Evolutionary conservation across 2,797 vertebrate genomes (phyloP), one percentile per base, ranked within the genome.

Genomic region (Pipistrellus nathusii): DNA sequence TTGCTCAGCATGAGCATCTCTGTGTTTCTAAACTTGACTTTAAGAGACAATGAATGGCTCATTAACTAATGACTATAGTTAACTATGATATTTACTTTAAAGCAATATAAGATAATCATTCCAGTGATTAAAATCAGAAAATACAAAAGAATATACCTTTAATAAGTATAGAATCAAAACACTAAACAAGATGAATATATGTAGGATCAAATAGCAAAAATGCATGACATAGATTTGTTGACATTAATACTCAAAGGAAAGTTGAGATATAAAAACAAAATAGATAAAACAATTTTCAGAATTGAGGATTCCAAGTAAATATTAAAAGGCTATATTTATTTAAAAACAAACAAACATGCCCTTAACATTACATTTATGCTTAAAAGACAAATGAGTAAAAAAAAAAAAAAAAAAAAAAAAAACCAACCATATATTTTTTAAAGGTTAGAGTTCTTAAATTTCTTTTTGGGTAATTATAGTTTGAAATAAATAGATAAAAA

Each of bases 381-480:
- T 96, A 77, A 93, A 91, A 91, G 11, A 83, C 62, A 91, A 64
- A 82, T 41, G 46, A 81, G 14, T 41, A 77, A 88, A 90, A 21
- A 85, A 72, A 77, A 23, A 2, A 2, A 53, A 51, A 51, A 5
- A 51, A 51, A 17, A 5, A 2, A 53, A 51, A 51, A 5, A 51
- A 51, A 17, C 3, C 13, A 51, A 5, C 13, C 51, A 53, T 66
- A 12, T 44, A 14, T 71, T 59, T 88, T 92, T 92, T 82, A 93
- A 88, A 82, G 30, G 72, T 91, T 71, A 57, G 51, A 77, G 8
- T 84, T 91, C 41, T 94, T 89, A 15, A 96, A 38, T 90, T 85
- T 82, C 69, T 95, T 59, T 90, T 68, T 78, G 44, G 12, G 57
- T 73, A 12, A 64, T 38, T 75, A 62, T 38, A 85, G 68, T 91